phyloP scores from a whole-genome alignment of 2,888 invertebrate genomes.

The Synanthedon andrenaeformis region DNA sequence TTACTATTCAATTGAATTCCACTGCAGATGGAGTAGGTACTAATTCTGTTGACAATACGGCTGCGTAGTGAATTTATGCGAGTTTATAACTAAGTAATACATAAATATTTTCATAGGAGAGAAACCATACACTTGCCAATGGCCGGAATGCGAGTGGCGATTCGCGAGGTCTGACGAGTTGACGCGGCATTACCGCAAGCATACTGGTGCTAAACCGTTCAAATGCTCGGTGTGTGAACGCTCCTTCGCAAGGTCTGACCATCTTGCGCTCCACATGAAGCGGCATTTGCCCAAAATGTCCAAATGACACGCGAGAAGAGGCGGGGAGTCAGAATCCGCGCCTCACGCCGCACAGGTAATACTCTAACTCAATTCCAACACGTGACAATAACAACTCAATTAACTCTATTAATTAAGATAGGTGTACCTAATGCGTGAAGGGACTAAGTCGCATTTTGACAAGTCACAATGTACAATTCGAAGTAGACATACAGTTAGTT shows the following conservation, averaged over 20 bases:
- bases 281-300: constrained; percentile 91
- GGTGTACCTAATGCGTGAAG: not conserved
- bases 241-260: constrained; percentile 95
- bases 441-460: no score
- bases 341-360: constrained; percentile 45
- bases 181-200: constrained; percentile 96
- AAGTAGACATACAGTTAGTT: no score
- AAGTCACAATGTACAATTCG: no score
- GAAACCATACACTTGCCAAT: constrained; percentile 97
- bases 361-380: not conserved
- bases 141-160: constrained; percentile 98
- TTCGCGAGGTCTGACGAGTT: constrained; percentile 96
- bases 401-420: not conserved
- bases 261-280: constrained; percentile 96
- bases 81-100: not conserved
- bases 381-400: not conserved
- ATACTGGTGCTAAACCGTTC: constrained; percentile 97
- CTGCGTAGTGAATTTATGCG: no score
- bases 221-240: constrained; percentile 95
- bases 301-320: constrained; percentile 73
- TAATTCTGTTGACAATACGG: no score
- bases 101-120: constrained; percentile 76
- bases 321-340: constrained; percentile 54
- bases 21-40: no score
- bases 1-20: no score